Percentiles rank a stretch among this genome's conserved stretches.
Conservation (phyloP, 2,888 invertebrate genomes). For the Dinocampus coccinellae region DNA sequence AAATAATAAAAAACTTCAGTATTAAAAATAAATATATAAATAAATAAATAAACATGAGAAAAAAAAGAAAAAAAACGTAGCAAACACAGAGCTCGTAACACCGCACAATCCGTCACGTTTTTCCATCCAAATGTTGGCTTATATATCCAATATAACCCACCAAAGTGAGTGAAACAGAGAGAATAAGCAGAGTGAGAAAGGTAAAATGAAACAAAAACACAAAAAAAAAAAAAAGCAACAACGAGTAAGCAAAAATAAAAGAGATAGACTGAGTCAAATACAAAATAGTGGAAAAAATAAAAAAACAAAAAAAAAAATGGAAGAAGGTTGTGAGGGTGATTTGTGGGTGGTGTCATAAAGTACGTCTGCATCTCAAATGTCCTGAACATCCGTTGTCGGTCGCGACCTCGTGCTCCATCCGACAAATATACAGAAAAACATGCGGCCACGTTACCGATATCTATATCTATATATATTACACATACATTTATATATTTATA, state of each 20-base stretch:
- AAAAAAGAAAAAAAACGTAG: neutral
- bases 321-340: no score
- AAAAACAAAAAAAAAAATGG: no score
- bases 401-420: slow-evolving; percentile 20
- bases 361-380: slow-evolving; percentile 32
- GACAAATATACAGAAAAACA: slow-evolving; percentile 21
- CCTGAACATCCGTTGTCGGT: slow-evolving; percentile 31
- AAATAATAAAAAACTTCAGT: no score
- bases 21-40: neutral
- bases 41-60: neutral
- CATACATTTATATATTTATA: neutral
- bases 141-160: slow-evolving; percentile 23
- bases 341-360: no score
- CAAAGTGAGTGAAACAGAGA: neutral
- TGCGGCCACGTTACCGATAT: neutral
- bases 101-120: slow-evolving; percentile 23
- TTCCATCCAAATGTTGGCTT: slow-evolving; percentile 25
- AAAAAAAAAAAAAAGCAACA: neutral
- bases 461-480: neutral
- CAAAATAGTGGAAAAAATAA: no score
- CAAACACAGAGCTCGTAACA: slow-evolving; percentile 17
- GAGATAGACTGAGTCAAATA: no score
- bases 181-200: neutral
- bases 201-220: neutral
- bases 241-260: no score